Evolutionary conservation across 2,797 vertebrate genomes (phyloP).

Genomic region (Orestias chungarensis): DNA sequence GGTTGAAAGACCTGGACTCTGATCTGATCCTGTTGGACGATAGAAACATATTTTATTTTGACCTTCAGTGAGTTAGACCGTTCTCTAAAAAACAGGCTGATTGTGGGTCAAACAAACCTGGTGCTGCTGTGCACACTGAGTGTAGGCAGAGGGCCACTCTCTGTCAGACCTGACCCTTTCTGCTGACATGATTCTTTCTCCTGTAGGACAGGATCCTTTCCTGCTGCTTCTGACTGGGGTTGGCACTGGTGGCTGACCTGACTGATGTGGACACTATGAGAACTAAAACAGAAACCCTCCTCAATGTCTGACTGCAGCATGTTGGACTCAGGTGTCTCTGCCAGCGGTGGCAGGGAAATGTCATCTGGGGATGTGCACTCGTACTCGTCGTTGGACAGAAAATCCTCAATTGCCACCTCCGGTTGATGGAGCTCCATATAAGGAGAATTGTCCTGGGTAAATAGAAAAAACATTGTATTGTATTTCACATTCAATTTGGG

Average conservation of each 20-base stretch:
- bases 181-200: too few species aligned
- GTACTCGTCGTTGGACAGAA: slow-evolving; percentile 85
- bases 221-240: slow-evolving; percentile 53
- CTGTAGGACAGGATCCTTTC: slow-evolving; percentile 29
- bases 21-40: slow-evolving; percentile 67
- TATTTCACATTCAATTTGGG: too few species aligned
- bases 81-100: not conserved
- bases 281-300: slow-evolving; percentile 77
- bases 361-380: slow-evolving; percentile 91
- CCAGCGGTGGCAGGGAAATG: slow-evolving; percentile 90
- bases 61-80: too few species aligned
- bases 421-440: slow-evolving; percentile 74
- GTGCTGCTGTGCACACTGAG: slow-evolving; percentile 39
- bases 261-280: slow-evolving; percentile 72
- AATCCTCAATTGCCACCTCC: slow-evolving; percentile 79
- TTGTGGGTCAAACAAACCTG: slow-evolving; percentile 34
- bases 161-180: slow-evolving; percentile 68
- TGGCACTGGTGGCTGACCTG: slow-evolving; percentile 74
- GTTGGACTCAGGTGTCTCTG: slow-evolving; percentile 88
- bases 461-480: slow-evolving; percentile 18
- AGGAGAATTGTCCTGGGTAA: slow-evolving; percentile 63
- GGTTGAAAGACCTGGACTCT: slow-evolving; percentile 74
- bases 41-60: too few species aligned
- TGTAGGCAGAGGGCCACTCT: slow-evolving; percentile 68
- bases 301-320: slow-evolving; percentile 84